phyloP scores from a whole-genome alignment of 2,797 vertebrate species.

The Ibycter americanus region DNA sequence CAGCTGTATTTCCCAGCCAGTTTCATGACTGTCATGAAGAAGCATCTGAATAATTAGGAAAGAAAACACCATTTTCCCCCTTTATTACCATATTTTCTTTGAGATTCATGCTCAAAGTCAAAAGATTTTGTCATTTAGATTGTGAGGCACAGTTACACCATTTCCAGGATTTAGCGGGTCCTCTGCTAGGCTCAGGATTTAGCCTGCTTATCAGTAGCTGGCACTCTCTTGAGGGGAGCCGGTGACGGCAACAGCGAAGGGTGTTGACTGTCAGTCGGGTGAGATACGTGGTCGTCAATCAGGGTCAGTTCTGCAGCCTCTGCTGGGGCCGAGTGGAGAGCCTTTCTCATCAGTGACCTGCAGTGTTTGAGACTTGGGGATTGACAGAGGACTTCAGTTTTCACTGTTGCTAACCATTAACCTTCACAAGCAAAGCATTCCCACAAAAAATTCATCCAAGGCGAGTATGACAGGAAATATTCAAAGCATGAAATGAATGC shows the following conservation, averaged over 20 bases:
- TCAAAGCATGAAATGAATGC: conserved; percentile 47
- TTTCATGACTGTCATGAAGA: not conserved
- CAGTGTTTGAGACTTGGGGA: not conserved
- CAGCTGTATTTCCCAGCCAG: not conserved
- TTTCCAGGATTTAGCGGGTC: not conserved
- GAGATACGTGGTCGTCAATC: not conserved
- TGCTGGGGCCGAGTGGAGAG: not conserved
- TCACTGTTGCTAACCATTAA: not conserved
- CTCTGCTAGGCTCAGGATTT: not conserved
- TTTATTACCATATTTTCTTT: not conserved
- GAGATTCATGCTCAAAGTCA: not conserved
- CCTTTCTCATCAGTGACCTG: not conserved
- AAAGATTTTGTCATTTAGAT: not conserved
- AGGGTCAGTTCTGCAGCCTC: not conserved
- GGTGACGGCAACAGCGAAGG: not conserved
- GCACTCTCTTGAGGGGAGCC: not conserved
- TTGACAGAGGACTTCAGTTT: conserved; percentile 4
- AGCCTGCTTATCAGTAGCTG: not conserved
- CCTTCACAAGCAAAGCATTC: conserved; percentile 19
- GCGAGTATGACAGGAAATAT: conserved; percentile 26
- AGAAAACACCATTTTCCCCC: not conserved
- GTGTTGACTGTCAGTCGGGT: not conserved
- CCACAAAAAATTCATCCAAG: conserved; percentile 21
- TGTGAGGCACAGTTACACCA: not conserved
- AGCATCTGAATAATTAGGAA: not conserved